These are phyloP conservation scores for Orthochromis indermauri DNA, from an alignment of 2,113 vertebrate species.

Conservation along the genomic window DNA sequence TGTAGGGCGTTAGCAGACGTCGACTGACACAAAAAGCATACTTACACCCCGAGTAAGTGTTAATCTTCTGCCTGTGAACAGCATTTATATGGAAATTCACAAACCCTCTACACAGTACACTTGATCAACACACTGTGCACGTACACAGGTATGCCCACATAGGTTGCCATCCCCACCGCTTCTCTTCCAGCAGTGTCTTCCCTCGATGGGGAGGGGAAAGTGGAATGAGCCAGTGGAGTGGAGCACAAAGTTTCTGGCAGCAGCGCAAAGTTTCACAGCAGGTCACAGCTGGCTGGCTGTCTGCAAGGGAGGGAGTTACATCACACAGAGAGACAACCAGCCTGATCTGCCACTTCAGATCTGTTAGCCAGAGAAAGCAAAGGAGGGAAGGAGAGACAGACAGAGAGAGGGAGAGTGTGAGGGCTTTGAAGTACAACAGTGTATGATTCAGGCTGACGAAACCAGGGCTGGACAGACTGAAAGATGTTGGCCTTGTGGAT, in stretches of 20 bases:
- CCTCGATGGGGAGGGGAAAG: not conserved
- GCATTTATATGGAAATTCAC: conserved; percentile 9
- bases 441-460: conserved; percentile 44
- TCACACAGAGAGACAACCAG: conserved; percentile 46
- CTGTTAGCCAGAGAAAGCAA: conserved; percentile 33
- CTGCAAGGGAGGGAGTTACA: conserved; percentile 40
- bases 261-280: conserved; percentile 41
- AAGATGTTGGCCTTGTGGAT: conserved; percentile 18
- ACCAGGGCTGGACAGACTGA: conserved; percentile 17
- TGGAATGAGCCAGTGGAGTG: conserved; percentile 30
- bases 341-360: conserved; percentile 56
- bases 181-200: not conserved
- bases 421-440: conserved; percentile 38
- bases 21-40: not conserved
- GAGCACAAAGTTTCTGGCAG: conserved; percentile 51
- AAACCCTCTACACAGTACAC: not conserved
- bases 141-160: not conserved
- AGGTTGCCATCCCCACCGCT: not conserved
- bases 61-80: not conserved
- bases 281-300: conserved; percentile 52
- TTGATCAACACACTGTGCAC: not conserved
- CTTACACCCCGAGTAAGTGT: not conserved
- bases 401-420: not conserved
- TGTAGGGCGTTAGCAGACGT: not conserved
- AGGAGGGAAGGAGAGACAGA: conserved; percentile 3